Percentiles rank a stretch among this genome's conserved stretches.
Conservation (phyloP, 2,888 invertebrate species). For the Mechanitis messenoides region DNA sequence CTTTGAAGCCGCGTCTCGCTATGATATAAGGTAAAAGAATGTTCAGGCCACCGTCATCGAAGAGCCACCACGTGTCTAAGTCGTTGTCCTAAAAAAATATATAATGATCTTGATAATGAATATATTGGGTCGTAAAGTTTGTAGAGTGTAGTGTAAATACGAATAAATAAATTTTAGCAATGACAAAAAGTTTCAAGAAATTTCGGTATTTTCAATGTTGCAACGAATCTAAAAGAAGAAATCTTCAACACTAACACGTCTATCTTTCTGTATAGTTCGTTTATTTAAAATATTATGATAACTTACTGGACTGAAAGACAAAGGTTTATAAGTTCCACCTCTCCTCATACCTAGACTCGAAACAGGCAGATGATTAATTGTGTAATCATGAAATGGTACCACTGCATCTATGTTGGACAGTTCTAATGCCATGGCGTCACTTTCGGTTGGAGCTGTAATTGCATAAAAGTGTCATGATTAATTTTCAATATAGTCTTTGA, state of each 20-base stretch:
- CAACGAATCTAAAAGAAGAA: no score
- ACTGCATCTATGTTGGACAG: constrained; percentile 1
- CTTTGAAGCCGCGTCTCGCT: constrained; percentile 67
- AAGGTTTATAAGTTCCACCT: constrained; percentile 20
- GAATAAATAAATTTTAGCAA: not conserved
- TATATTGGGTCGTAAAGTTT: not conserved
- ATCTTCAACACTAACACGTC: no score
- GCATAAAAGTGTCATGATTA: no score
- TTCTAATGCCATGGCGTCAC: not conserved
- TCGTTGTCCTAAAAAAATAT: constrained; percentile 74
- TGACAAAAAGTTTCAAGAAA: not conserved
- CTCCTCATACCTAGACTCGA: constrained; percentile 40
- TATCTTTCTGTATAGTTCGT: no score
- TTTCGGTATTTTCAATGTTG: no score
- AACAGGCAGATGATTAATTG: not conserved
- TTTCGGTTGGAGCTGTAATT: not conserved
- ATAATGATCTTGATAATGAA: no score
- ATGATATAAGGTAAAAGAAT: constrained; percentile 86
- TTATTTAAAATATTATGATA: no score
- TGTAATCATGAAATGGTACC: constrained; percentile 4
- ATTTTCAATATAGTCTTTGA: no score
- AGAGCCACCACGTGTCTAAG: constrained; percentile 94
- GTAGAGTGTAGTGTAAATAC: not conserved
- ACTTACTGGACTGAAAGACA: constrained; percentile 23
- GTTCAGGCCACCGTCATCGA: constrained; percentile 88